These are phyloP conservation scores for Phocides pigmalion DNA, from an alignment of 1,140 invertebrate species.

Conservation along the genomic window DNA sequence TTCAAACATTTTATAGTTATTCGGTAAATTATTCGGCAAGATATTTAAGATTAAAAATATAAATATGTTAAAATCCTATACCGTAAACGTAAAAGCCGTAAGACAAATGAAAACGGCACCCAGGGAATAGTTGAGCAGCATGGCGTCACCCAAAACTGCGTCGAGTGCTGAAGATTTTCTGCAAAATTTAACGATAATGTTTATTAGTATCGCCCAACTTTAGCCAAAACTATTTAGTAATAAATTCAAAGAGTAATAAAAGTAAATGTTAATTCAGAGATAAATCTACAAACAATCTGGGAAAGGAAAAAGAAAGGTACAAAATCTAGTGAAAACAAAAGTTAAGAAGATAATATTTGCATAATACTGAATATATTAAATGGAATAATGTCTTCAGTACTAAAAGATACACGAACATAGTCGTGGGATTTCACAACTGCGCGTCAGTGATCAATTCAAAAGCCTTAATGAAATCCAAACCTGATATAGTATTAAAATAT, in stretches of 20 bases:
- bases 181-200: conserved; percentile 47
- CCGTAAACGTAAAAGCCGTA: conserved; percentile 64
- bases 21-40: not conserved
- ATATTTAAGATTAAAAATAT: conserved; percentile 12
- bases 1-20: too few relatives aligned
- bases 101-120: conserved; percentile 68
- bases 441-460: conserved; percentile 3
- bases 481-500: not conserved
- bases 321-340: not conserved
- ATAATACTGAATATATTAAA: conserved; percentile 10
- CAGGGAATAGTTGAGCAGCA: conserved; percentile 65
- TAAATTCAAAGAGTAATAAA: conserved; percentile 24
- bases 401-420: not conserved
- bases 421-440: conserved; percentile 4
- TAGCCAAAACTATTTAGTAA: conserved; percentile 10
- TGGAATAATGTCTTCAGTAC: conserved; percentile 3
- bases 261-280: conserved; percentile 20
- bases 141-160: conserved; percentile 58
- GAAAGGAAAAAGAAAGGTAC: not conserved
- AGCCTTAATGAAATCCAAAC: conserved; percentile 10
- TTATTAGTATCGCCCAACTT: conserved; percentile 35
- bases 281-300: conserved; percentile 10
- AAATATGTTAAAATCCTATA: conserved; percentile 40
- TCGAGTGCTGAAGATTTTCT: conserved; percentile 60
- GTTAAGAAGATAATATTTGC: conserved; percentile 3